Percentiles rank a stretch among this genome's conserved stretches.
phyloP scores from a whole-genome alignment of 2,888 invertebrate species.

The Diogma glabrata region DNA sequence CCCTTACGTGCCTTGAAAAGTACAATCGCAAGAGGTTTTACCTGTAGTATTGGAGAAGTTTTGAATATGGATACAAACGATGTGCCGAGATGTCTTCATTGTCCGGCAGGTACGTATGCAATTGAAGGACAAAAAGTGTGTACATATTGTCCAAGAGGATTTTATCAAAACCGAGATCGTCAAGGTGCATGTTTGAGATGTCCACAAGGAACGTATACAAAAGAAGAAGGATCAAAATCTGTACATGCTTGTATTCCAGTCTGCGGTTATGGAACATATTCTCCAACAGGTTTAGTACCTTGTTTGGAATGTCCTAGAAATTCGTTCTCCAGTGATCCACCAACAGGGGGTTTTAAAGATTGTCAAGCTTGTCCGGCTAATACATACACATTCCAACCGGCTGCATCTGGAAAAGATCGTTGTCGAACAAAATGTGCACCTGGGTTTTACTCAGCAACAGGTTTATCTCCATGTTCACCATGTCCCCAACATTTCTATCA shows the following conservation, averaged over 20 bases:
- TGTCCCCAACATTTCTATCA: conserved; percentile 92
- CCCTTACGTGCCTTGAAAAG: conserved; percentile 79
- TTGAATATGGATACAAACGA: conserved; percentile 86
- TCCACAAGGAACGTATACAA: conserved; percentile 85
- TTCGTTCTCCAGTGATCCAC: conserved; percentile 79
- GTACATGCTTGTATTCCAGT: conserved; percentile 82
- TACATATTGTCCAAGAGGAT: conserved; percentile 82
- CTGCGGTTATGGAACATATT: conserved; percentile 92
- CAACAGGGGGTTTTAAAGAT: conserved; percentile 82
- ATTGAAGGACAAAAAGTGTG: conserved; percentile 84
- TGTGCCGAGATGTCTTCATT: conserved; percentile 87
- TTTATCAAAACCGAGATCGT: conserved; percentile 83
- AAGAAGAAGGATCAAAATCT: conserved; percentile 79
- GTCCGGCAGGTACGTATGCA: conserved; percentile 92
- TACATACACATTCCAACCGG: conserved; percentile 82
- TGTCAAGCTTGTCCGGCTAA: conserved; percentile 87
- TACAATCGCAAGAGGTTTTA: conserved; percentile 76
- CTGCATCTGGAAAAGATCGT: conserved; percentile 69
- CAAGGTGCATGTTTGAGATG: conserved; percentile 85
- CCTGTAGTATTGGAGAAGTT: conserved; percentile 88
- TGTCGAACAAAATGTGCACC: conserved; percentile 82
- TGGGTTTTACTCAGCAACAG: conserved; percentile 86
- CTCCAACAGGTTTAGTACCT: conserved; percentile 85
- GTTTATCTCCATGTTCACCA: conserved; percentile 83
- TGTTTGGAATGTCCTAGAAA: conserved; percentile 90